These are phyloP conservation scores for Minunthozetes semirufus DNA, from an alignment of 2,888 invertebrate genomes.

Conservation along the genomic window DNA sequence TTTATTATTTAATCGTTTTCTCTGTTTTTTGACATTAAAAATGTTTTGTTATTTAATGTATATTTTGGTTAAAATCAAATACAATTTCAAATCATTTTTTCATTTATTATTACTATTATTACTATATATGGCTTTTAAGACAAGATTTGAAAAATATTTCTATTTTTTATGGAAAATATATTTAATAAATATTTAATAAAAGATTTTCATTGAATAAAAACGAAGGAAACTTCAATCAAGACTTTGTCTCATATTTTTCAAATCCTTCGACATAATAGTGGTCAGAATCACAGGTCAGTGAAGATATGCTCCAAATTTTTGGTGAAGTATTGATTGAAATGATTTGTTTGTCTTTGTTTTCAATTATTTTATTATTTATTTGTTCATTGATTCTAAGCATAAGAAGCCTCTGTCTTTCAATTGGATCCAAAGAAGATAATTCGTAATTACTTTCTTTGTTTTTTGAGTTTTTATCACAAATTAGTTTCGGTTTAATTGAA, in stretches of 20 bases:
- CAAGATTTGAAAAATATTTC: not conserved
- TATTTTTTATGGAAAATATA: not conserved
- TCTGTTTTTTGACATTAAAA: no score
- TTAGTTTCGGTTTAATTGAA: not conserved
- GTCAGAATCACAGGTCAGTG: not conserved
- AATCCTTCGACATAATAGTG: constrained; percentile 1
- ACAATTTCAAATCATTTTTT: no score
- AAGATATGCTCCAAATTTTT: not conserved
- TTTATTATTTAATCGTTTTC: no score
- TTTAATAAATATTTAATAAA: not conserved
- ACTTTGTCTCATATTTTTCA: not conserved
- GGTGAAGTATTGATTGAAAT: not conserved
- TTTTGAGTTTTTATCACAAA: not conserved
- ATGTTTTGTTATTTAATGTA: not conserved
- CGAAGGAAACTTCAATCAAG: not conserved
- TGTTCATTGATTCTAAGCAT: constrained; percentile 7
- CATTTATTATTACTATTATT: no score
- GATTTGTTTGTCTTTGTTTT: not conserved
- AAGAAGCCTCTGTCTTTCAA: not conserved
- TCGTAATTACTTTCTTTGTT: not conserved
- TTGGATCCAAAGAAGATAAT: not conserved
- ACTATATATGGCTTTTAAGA: not conserved
- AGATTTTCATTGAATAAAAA: not conserved
- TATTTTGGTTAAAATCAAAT: not conserved
- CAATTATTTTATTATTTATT: not conserved